These are phyloP conservation scores for Protobothrops flavoviridis DNA, from an alignment of 2,113 vertebrate species.

Conservation along the genomic window DNA sequence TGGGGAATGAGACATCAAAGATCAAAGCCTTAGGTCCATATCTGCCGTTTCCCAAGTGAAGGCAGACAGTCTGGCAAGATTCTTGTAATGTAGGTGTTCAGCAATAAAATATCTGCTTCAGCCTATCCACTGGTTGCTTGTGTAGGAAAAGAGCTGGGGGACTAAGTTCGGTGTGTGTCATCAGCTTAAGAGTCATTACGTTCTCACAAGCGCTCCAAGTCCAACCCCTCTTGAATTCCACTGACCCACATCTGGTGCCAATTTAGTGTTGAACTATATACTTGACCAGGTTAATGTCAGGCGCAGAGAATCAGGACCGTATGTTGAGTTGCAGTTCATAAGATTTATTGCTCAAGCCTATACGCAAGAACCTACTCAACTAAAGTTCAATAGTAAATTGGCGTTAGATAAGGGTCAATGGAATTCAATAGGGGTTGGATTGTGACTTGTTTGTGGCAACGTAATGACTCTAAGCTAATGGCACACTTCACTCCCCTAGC, in stretches of 20 bases:
- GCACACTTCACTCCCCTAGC: not conserved
- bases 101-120: not conserved
- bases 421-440: not conserved
- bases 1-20: not conserved
- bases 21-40: not conserved
- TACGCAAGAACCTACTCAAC: not conserved
- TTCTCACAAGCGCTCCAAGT: not conserved
- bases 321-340: not conserved
- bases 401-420: not conserved
- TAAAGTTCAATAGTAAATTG: not conserved
- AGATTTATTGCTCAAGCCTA: not conserved
- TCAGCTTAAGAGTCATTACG: not conserved
- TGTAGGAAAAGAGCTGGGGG: not conserved
- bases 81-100: not conserved
- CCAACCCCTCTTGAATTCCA: not conserved
- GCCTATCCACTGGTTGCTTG: not conserved
- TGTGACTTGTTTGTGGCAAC: not conserved
- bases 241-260: not conserved
- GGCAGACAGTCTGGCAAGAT: not conserved
- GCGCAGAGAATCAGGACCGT: not conserved
- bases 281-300: not conserved
- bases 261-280: not conserved
- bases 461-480: not conserved
- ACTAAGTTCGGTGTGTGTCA: not conserved
- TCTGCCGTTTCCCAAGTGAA: not conserved